These are phyloP conservation scores for Paradoxurus hermaphroditus DNA, from an alignment of 2,113 vertebrate genomes.

Conservation along the genomic window DNA sequence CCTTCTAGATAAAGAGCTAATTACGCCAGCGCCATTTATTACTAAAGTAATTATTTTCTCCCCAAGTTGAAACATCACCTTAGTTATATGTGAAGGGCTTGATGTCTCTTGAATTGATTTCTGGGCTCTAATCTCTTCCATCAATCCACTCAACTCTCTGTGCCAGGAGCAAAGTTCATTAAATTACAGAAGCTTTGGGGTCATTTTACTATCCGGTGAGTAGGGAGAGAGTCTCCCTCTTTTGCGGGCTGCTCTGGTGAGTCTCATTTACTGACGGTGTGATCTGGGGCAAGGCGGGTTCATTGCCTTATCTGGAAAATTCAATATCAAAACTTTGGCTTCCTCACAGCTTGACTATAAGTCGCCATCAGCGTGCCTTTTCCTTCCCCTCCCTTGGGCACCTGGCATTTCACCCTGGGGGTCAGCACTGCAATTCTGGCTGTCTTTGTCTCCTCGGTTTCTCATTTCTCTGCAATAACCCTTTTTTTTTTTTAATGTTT, in stretches of 20 bases:
- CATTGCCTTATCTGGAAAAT: neutral
- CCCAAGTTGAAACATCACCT: neutral
- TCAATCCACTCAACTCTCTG: no score
- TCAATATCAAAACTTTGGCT: neutral
- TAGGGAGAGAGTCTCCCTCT: neutral
- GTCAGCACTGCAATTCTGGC: neutral
- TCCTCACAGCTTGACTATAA: neutral
- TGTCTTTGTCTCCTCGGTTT: neutral
- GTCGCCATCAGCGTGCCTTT: neutral
- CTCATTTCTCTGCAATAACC: neutral
- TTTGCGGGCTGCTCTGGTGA: neutral
- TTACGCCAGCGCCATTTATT: neutral
- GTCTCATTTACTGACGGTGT: neutral
- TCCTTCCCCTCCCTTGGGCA: neutral
- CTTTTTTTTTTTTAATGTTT: neutral
- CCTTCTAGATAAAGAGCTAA: neutral
- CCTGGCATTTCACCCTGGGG: neutral
- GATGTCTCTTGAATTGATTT: neutral
- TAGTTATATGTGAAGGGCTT: neutral
- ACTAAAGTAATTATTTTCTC: neutral
- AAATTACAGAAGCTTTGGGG: neutral
- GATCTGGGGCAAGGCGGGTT: neutral
- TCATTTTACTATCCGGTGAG: neutral
- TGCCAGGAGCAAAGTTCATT: neutral
- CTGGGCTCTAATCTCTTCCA: neutral